Evolutionary conservation across 2,888 invertebrate species (phyloP).

Genomic region (Leptopterna dolabrata): DNA sequence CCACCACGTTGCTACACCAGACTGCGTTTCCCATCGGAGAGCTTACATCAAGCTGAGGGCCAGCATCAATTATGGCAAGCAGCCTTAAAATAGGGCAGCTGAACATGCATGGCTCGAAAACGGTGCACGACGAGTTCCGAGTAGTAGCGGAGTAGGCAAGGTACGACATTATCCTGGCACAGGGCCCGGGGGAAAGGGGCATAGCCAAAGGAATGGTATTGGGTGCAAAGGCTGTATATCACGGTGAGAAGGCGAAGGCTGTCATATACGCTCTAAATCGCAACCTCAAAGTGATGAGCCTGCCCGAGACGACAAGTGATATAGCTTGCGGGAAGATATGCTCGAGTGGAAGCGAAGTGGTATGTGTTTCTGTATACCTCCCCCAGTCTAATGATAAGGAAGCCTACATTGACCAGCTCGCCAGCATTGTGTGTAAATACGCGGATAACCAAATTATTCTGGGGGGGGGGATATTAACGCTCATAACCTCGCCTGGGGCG

Average conservation of each 20-base stretch:
- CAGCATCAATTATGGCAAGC: neutral
- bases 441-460: neutral
- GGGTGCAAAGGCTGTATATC: neutral
- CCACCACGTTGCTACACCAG: neutral
- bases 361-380: neutral
- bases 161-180: neutral
- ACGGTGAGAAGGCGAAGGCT: neutral
- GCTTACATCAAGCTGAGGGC: neutral
- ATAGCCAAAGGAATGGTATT: neutral
- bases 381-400: neutral
- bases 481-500: no score
- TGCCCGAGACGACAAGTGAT: neutral
- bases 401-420: neutral
- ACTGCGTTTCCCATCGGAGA: neutral
- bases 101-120: neutral
- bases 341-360: neutral
- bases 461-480: no score
- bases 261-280: neutral
- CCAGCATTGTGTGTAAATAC: neutral
- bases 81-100: neutral
- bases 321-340: no score
- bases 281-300: neutral
- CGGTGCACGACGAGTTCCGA: neutral
- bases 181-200: neutral
- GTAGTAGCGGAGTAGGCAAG: neutral